Conservation (phyloP, 2,797 vertebrate species). For the Eospalax fontanierii region DNA sequence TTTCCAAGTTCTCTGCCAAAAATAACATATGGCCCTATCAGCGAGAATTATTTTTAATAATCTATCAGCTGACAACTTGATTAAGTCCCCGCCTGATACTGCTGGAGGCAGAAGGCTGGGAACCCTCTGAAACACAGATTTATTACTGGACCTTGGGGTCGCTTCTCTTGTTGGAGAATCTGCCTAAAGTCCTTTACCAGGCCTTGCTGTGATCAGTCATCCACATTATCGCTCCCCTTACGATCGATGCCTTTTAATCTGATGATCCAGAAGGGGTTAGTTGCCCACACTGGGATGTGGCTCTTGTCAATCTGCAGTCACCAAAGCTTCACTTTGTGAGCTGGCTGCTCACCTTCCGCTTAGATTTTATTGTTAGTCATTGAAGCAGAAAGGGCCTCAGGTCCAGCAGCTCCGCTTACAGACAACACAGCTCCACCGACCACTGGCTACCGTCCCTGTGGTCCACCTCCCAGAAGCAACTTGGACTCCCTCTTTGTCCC, state of each 20-base stretch:
- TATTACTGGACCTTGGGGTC: not conserved
- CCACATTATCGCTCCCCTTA: conserved; percentile 13
- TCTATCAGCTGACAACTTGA: conserved; percentile 77
- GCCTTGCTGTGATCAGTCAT: not conserved
- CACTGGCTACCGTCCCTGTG: not conserved
- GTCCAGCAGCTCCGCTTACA: not conserved
- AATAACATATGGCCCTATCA: conserved; percentile 80
- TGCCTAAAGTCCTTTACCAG: conserved; percentile 35
- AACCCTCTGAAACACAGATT: conserved; percentile 53
- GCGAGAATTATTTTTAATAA: conserved; percentile 85
- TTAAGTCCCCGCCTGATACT: conserved; percentile 55
- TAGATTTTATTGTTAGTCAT: conserved; percentile 46
- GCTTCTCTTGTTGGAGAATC: conserved; percentile 25
- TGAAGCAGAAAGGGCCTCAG: not conserved
- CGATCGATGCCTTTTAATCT: not conserved
- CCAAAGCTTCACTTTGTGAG: not conserved
- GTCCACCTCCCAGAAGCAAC: not conserved
- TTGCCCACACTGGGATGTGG: not conserved
- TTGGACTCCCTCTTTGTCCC: not conserved
- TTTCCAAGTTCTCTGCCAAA: conserved; percentile 79
- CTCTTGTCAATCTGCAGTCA: conserved; percentile 15
- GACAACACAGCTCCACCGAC: not conserved
- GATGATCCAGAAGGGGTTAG: not conserved
- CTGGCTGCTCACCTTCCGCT: not conserved
- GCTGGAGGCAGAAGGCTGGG: conserved; percentile 52